These are phyloP conservation scores for Zaprionus taronus DNA, from an alignment of 1,140 invertebrate species.

Conservation along the genomic window DNA sequence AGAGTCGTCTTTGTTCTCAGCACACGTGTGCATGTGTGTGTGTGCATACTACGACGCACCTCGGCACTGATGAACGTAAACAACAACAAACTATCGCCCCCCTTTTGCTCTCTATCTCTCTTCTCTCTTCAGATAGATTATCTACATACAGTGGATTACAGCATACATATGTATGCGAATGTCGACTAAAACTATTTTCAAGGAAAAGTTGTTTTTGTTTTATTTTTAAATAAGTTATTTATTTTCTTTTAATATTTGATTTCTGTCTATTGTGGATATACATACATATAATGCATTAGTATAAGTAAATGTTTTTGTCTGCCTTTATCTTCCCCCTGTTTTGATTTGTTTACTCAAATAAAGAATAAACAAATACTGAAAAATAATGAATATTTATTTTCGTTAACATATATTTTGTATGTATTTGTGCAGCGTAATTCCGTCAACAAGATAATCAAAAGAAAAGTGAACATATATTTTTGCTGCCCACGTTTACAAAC, in stretches of 20 bases:
- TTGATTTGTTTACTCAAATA: background rate
- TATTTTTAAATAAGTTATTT: background rate
- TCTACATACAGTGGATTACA: background rate
- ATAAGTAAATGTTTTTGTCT: background rate
- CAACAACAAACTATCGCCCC: conserved; percentile 27
- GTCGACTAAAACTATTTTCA: background rate
- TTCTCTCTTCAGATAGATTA: conserved; percentile 5
- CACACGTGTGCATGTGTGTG: background rate
- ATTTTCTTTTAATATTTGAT: background rate
- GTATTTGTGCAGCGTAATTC: background rate
- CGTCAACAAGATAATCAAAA: background rate
- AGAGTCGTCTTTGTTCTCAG: conserved; percentile 1
- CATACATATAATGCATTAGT: background rate
- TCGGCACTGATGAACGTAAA: conserved; percentile 11
- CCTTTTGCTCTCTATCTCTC: background rate
- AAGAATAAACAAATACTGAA: background rate
- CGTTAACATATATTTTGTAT: background rate
- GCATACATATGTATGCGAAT: background rate
- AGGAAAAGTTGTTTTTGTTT: background rate
- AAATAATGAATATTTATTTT: background rate
- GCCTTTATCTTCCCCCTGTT: background rate
- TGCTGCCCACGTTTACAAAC: conserved; percentile 5
- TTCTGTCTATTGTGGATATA: background rate
- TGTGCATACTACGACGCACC: background rate
- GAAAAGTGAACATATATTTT: background rate